These are phyloP conservation scores for Aporophyla lueneburgensis DNA, from an alignment of 2,888 invertebrate genomes.

Conservation along the genomic window DNA sequence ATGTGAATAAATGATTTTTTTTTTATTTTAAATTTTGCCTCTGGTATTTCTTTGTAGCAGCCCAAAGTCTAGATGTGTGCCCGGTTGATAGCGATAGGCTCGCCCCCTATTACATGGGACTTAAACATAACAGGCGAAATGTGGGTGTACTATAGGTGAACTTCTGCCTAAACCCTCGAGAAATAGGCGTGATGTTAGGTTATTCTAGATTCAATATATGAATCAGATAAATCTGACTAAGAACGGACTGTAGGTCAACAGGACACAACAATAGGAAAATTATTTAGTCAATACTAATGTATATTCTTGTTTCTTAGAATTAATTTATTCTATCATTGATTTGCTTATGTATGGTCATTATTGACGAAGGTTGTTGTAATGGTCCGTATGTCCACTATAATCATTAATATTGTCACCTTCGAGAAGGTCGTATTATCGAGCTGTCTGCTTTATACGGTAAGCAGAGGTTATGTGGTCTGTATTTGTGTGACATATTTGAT, in stretches of 20 bases:
- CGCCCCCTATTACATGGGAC: too few relatives aligned
- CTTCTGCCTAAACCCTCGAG: too few relatives aligned
- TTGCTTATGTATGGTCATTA: slow-evolving; percentile 47
- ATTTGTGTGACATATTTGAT: neutral
- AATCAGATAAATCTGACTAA: slow-evolving; percentile 8
- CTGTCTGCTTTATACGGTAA: neutral
- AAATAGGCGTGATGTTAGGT: too few relatives aligned
- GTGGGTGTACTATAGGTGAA: too few relatives aligned
- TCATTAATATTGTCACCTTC: slow-evolving; percentile 55
- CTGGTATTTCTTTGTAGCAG: too few relatives aligned
- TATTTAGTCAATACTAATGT: slow-evolving; percentile 39
- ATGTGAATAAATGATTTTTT: too few relatives aligned
- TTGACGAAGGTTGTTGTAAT: slow-evolving; percentile 47
- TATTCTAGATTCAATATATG: neutral
- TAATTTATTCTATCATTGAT: slow-evolving; percentile 60
- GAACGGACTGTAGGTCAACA: neutral
- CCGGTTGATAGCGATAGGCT: too few relatives aligned
- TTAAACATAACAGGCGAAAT: too few relatives aligned
- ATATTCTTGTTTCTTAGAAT: slow-evolving; percentile 57
- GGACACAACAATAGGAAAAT: slow-evolving; percentile 54
- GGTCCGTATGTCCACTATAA: slow-evolving; percentile 17
- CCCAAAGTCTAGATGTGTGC: too few relatives aligned
- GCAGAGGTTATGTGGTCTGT: neutral
- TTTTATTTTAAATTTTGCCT: too few relatives aligned
- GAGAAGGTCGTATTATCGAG: slow-evolving; percentile 16